These are phyloP conservation scores for Blennius ocellaris DNA, from an alignment of 2,113 vertebrate species.

Conservation along the genomic window DNA sequence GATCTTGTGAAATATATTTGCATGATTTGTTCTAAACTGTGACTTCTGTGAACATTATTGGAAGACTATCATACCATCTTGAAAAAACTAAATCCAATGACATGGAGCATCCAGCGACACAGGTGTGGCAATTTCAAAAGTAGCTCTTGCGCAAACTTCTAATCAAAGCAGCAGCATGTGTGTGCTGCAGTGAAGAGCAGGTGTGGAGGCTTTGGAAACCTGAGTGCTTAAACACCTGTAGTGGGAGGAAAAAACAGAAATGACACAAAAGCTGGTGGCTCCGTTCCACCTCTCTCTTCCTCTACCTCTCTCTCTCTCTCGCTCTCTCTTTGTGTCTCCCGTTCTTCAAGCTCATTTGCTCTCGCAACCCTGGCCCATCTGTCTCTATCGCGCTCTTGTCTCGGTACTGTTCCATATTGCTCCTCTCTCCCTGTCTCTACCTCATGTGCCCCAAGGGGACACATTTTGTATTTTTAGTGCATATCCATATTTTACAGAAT, in stretches of 20 bases:
- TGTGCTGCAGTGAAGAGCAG: conserved; percentile 28
- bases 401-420: conserved; percentile 29
- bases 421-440: conserved; percentile 47
- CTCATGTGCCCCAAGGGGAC: conserved; percentile 51
- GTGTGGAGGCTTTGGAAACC: conserved; percentile 36
- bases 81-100: neutral
- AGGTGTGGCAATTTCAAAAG: conserved; percentile 10
- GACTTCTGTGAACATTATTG: conserved; percentile 1
- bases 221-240: conserved; percentile 43
- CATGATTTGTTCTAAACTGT: conserved; percentile 23
- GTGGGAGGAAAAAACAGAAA: neutral
- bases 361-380: conserved; percentile 54
- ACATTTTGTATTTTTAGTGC: conserved; percentile 73
- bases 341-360: conserved; percentile 49
- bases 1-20: conserved; percentile 2
- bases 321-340: neutral
- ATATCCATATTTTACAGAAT: conserved; percentile 73
- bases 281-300: conserved; percentile 17
- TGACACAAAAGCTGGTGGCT: conserved; percentile 12
- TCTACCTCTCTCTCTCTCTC: neutral
- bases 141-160: neutral
- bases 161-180: neutral
- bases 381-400: conserved; percentile 46
- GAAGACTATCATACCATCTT: conserved; percentile 7
- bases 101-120: neutral